Evolutionary conservation across 1,140 invertebrate genomes (phyloP), one percentile per base, ranked within the genome.

Genomic region (Nomia melanderi): DNA sequence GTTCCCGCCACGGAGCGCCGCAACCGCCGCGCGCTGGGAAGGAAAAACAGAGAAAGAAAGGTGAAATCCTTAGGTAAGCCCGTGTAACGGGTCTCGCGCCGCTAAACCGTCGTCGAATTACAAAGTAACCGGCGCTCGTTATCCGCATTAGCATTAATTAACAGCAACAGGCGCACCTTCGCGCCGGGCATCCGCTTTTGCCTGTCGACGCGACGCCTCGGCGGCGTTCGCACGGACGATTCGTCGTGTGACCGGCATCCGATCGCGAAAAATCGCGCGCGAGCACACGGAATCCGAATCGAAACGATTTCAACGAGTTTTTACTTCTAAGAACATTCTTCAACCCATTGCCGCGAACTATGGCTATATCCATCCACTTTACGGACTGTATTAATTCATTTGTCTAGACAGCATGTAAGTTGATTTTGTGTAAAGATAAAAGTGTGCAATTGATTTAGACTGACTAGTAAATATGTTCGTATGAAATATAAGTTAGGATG

Each of bases 101-200:
- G 83, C 83, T 81, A 74, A 83, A 84, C 73, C 78, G 60, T 78
- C 54, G 73, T 83, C 83, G 78, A 81, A 81, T 84, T 83, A 83
- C 82, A 77, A 81, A 83, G 67, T 81, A 83, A 83, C 83, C 81
- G 78, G 33, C 65, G 60, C 81, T 84, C 81, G 81, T 84, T 84
- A 83, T 65, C 50, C 59, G 81, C 29, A 77, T 84, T 83, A 84
- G 81, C 81, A 74, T 84, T 83, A 84, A 84, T 83, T 84, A 84
- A 76, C 81, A 69, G 57, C 63, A 44, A 63, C 64, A 31, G 47
- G 29, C 63, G 14, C 77, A 79, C 63, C 70, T 79, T 66, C 29
- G 66, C 23, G 50, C 50, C n/a, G n/a, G 11, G 53, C 14, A 67
- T 72, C 33, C 23, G 14, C 29, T 73, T 31, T 25, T 14, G 7